Evolutionary conservation across 2,797 vertebrate genomes (phyloP), one percentile per base, ranked within the genome.

Genomic region (Dicrostonyx torquatus): DNA sequence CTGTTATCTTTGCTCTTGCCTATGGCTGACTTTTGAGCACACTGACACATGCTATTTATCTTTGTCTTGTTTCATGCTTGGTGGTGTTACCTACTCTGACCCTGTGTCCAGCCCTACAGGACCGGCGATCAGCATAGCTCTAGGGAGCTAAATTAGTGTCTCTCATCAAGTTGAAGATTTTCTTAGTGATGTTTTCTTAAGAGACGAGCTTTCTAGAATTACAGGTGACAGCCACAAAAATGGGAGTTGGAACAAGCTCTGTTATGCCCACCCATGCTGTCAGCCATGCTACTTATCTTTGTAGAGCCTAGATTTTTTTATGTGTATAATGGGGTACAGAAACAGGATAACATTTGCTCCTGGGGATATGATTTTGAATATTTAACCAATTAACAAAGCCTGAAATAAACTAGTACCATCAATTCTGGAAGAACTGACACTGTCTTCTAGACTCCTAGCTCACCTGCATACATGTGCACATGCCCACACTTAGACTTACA

Each of bases 381-480:
- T 86, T 75, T 66, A 89, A 76, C 68, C 84, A 79, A 93, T 70
- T 85, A 85, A 90, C 31, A 73, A 40, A 73, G 24, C 40, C n/a
- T 20, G 20, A 83, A 78, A 26, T 90, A 87, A 83, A 17, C 80
- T 93, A 83, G 43, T 84, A 83, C 62, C 78, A 68, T 7, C 5
- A 40, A 17, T 29, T 72, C 9, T 55, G 37, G 14, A 24, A 6
- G 15, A 18, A 31, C 66, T 87, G 50, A 73, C 26, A 18, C 10
- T 55, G 6, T 72, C 48, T 17, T 17, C 24, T 87, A 40, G 14
- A 18, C 1, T 55, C 24, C n/a, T 31, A 40, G 6, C 24, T 15
- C 3, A 58, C 50, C 9, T 55, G 53, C 24, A 73, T 6, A 31
- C 0, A 26, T 70, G 34, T 85, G 13, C 12, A 37, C 22, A 26